Base-by-base conservation (phyloP, 2,113 vertebrate species). In the Salvator merianae region DNA sequence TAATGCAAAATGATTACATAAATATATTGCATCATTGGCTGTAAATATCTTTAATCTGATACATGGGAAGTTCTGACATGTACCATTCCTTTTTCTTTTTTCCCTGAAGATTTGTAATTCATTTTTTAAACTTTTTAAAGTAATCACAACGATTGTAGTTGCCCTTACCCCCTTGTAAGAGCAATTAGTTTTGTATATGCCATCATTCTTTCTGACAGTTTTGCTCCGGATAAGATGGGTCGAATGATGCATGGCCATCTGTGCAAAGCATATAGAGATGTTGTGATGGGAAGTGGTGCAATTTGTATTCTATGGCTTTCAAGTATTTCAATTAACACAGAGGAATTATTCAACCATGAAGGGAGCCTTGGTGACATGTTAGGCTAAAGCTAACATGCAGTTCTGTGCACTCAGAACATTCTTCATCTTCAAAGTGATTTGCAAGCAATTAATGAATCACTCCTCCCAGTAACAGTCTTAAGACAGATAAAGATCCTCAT, bases 371-470 rank as follows among this genome's bases (percentile, higher is more conserved):
- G 43, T 68, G 59, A 66, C 40, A 68, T 20, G 38, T 66, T 47
- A 74, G 63, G 65, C 73, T 76, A 36, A 66, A 66, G 16, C 32
- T 65, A 66, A 66, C 71, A 83, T 84, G 65, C 14, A 70, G 59
- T n/a, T 38, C 43, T 36, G 32, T 40, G 65, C 73, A 38, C 36
- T 82, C 55, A 28, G 4, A 43, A 38, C 70, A 73, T 82, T 77
- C 69, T 69, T 77, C 43, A 84, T 69, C 73, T 77, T 77, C 63
- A 77, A 40, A 77, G 32, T 77, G 73, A 68, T 77, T 84, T 77
- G 69, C 63, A 77, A 84, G 65, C 73, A 84, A 82, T 69, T 77
- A 84, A 77, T 76, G 65, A 74, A 66, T 76, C 47, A 84, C 36
- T 69, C 63, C 63, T 84, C 13, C 47, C 43, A 77, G 73, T 55